phyloP scores from a whole-genome alignment of 2,797 vertebrate species.

The Botia kubotai region DNA sequence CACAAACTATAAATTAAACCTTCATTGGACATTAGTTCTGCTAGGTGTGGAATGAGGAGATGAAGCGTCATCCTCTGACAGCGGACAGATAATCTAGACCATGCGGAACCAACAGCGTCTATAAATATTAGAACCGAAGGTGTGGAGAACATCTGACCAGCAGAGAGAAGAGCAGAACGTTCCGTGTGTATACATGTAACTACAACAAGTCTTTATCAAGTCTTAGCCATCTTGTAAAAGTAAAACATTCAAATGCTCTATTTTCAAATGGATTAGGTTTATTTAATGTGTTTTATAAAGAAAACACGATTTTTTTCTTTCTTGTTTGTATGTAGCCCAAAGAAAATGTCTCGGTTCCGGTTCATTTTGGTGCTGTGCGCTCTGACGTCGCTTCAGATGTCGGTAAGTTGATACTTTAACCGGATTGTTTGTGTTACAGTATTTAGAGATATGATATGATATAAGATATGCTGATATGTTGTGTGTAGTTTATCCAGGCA shows the following conservation, averaged over 20 bases:
- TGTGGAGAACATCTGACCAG: slow-evolving; percentile 58
- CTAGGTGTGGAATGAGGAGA: slow-evolving; percentile 69
- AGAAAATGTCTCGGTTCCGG: slow-evolving; percentile 65
- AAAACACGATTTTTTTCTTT: not conserved
- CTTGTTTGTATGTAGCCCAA: slow-evolving; percentile 5
- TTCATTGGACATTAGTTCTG: slow-evolving; percentile 35
- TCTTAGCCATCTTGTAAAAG: too few species aligned
- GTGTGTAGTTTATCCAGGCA: slow-evolving; percentile 66
- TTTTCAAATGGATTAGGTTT: too few species aligned
- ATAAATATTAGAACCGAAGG: slow-evolving; percentile 73
- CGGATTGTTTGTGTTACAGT: not conserved
- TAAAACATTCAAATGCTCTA: too few species aligned
- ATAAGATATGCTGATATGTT: too few species aligned
- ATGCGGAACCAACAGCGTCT: slow-evolving; percentile 75
- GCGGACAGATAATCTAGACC: slow-evolving; percentile 73
- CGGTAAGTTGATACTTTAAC: slow-evolving; percentile 63
- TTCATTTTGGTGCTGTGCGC: slow-evolving; percentile 68
- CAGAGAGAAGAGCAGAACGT: not conserved
- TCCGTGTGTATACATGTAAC: slow-evolving; percentile 20
- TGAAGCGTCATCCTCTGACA: slow-evolving; percentile 28
- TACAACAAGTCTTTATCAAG: not conserved
- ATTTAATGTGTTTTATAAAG: too few species aligned
- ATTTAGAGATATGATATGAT: too few species aligned
- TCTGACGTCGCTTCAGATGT: slow-evolving; percentile 67
- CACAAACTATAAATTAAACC: slow-evolving; percentile 44